phyloP scores from a whole-genome alignment of 64 coral and sea anemone genomes.

The Pocillopora damicornis region DNA sequence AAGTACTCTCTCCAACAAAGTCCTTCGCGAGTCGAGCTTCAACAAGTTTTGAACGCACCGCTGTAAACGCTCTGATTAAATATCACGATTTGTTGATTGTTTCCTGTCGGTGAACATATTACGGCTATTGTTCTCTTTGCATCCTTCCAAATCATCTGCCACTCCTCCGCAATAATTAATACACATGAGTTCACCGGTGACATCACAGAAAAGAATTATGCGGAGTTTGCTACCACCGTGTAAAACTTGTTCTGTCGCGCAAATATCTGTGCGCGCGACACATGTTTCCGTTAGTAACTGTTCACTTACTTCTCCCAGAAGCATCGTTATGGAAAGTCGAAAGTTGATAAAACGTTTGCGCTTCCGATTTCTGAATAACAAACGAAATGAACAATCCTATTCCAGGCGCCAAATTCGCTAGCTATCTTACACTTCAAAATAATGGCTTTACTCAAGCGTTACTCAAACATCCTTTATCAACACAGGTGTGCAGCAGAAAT shows the following conservation, averaged over 20 bases:
- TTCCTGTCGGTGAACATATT: conserved; percentile 19
- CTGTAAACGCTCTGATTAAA: not conserved
- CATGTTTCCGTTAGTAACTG: not conserved
- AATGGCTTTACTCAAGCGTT: conserved; percentile 20
- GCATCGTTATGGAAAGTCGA: not conserved
- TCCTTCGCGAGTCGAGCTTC: not conserved
- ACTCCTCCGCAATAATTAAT: conserved; percentile 18
- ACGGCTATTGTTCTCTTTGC: not conserved
- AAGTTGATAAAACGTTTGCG: conserved; percentile 5
- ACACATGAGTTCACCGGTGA: conserved; percentile 24
- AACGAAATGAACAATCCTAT: conserved; percentile 35
- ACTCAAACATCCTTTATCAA: conserved; percentile 17
- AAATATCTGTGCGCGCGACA: not conserved
- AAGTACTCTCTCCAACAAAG: not conserved
- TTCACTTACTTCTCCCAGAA: not conserved
- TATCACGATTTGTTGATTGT: conserved; percentile 12
- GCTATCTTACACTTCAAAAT: conserved; percentile 16
- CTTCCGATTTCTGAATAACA: not conserved
- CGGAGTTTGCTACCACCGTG: not conserved
- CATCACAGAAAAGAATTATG: not conserved
- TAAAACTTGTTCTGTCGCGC: not conserved
- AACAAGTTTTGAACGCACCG: not conserved
- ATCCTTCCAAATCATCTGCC: not conserved
- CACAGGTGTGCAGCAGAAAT: conserved; percentile 38
- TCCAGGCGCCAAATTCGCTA: conserved; percentile 18